Conservation (phyloP, 2,888 invertebrate genomes). For the Kryphioiulus occultus region DNA sequence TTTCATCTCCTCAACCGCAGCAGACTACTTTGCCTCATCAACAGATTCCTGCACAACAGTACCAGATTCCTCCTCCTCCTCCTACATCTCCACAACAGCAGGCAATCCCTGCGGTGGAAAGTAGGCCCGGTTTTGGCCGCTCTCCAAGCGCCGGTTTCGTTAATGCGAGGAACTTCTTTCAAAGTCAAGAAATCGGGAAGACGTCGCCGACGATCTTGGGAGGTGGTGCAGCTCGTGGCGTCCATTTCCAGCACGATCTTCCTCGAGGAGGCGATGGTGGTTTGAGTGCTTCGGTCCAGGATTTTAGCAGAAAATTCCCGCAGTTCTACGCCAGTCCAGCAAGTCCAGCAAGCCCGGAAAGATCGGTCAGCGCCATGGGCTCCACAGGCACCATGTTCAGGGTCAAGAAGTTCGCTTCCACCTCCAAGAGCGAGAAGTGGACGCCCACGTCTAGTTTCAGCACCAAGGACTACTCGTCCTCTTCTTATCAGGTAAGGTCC, state of each 20-base stretch:
- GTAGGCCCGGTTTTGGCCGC: neutral
- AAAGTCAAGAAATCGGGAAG: conserved; percentile 13
- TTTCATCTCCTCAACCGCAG: neutral
- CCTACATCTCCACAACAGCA: neutral
- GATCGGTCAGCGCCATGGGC: too few relatives aligned
- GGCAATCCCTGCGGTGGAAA: neutral
- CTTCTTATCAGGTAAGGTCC: conserved; percentile 14
- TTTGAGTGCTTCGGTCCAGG: conserved; percentile 15
- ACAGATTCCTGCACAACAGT: neutral
- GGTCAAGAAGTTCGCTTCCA: conserved; percentile 27
- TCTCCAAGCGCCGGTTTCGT: neutral
- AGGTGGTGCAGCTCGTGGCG: neutral
- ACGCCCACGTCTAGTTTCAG: neutral
- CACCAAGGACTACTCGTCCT: neutral
- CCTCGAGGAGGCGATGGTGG: conserved; percentile 44
- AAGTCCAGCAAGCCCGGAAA: too few relatives aligned
- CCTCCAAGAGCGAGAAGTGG: conserved; percentile 21
- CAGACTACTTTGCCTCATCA: neutral
- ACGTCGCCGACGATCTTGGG: neutral
- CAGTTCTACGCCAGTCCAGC: neutral
- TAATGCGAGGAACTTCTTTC: conserved; percentile 31
- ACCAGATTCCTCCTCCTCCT: neutral
- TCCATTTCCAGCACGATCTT: neutral
- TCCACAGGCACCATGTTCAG: conserved; percentile 46
- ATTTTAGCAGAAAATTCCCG: neutral